phyloP scores from a whole-genome alignment of 2,113 vertebrate genomes.

The Brachyhypopomus gauderio region DNA sequence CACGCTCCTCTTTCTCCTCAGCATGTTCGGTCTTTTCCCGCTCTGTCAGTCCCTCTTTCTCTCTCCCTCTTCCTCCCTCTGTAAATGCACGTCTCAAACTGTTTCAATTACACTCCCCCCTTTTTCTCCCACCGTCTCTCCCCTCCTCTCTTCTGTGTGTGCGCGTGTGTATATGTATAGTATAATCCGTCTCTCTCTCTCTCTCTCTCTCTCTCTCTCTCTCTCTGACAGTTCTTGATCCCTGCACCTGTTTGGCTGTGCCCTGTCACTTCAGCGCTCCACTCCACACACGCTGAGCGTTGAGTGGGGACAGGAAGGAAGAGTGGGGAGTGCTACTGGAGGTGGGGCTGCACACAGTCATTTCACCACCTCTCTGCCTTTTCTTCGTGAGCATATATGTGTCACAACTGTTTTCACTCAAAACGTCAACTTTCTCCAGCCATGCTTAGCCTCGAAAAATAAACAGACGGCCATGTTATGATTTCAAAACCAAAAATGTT shows the following conservation, averaged over 20 bases:
- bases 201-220: constrained; percentile 21
- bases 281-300: constrained; percentile 40
- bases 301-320: constrained; percentile 24
- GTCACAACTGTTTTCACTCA: too few relatives aligned
- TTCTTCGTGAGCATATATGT: not conserved
- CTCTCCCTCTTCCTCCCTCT: constrained; percentile 2
- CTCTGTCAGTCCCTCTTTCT: constrained; percentile 22
- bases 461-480: too few relatives aligned
- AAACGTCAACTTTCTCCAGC: too few relatives aligned
- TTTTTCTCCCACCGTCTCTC: constrained; percentile 6
- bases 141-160: not conserved
- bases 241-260: constrained; percentile 48
- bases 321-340: constrained; percentile 20
- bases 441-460: too few relatives aligned
- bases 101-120: constrained; percentile 8
- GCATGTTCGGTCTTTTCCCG: constrained; percentile 47
- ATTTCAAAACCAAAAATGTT: too few relatives aligned
- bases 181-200: constrained; percentile 29
- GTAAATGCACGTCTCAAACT: not conserved
- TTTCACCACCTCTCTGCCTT: constrained; percentile 25
- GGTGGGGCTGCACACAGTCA: constrained; percentile 42
- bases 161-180: constrained; percentile 17
- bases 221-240: constrained; percentile 43
- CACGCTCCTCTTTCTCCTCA: constrained; percentile 60
- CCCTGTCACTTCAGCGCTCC: constrained; percentile 41